Conservation (phyloP, 2,797 vertebrate species). For the Melopsittacus undulatus region DNA sequence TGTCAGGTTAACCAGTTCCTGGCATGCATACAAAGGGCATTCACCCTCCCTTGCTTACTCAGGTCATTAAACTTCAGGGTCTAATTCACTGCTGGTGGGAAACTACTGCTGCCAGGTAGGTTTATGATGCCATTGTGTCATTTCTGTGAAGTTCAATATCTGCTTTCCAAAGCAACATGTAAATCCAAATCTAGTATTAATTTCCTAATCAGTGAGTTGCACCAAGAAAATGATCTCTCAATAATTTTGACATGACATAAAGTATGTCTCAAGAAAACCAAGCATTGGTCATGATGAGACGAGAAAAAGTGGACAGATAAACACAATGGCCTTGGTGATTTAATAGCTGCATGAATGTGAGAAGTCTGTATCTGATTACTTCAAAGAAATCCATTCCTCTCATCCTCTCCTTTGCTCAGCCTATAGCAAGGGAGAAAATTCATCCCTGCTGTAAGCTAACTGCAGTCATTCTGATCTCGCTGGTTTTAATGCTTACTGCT, state of each 20-base stretch:
- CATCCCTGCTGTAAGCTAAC: conserved; percentile 30
- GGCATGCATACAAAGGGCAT: neutral
- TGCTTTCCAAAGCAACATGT: neutral
- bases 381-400: neutral
- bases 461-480: neutral
- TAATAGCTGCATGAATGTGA: neutral
- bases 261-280: neutral
- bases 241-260: neutral
- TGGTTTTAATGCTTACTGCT: conserved; percentile 54
- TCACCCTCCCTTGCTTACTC: neutral
- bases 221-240: neutral
- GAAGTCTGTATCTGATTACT: conserved; percentile 34
- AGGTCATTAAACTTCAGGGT: neutral
- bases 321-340: neutral
- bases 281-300: neutral
- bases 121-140: neutral
- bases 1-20: neutral
- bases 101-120: neutral
- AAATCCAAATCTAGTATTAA: neutral
- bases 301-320: neutral
- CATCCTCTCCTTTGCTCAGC: neutral
- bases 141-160: neutral
- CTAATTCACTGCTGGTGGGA: neutral
- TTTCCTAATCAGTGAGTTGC: neutral
- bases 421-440: conserved; percentile 1